Percentiles rank a stretch among this genome's conserved stretches.
Conservation (phyloP, 1,140 invertebrate species). For the Ephestia elutella region DNA sequence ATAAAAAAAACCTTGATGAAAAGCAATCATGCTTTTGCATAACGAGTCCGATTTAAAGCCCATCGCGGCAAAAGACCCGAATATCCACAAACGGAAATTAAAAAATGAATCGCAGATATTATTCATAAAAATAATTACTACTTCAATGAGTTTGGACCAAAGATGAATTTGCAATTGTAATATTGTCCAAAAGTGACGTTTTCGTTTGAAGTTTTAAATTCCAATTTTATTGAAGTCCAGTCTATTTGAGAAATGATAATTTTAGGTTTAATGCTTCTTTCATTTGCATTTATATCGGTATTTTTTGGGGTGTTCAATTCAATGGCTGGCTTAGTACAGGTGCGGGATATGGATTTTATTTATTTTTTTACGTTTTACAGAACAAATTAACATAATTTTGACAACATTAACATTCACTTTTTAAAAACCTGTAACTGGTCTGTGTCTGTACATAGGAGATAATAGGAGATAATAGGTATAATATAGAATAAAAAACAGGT, state of each 20-base stretch:
- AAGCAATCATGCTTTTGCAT: conserved; percentile 32
- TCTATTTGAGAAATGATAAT: conserved; percentile 21
- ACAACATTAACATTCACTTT: too few relatives aligned
- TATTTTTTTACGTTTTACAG: too few relatives aligned
- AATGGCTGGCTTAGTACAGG: not conserved
- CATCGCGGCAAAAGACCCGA: conserved; percentile 12
- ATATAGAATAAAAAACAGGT: too few relatives aligned
- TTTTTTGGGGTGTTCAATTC: not conserved
- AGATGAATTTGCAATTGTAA: conserved; percentile 36
- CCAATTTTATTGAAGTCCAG: conserved; percentile 21
- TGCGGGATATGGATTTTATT: too few relatives aligned
- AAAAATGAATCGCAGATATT: conserved; percentile 37
- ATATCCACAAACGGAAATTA: conserved; percentile 34
- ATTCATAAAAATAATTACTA: conserved; percentile 45
- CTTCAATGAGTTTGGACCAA: conserved; percentile 34
- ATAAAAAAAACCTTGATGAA: conserved; percentile 26
- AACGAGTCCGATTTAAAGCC: conserved; percentile 41
- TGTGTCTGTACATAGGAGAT: too few relatives aligned
- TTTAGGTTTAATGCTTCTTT: conserved; percentile 17
- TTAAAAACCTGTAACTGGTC: too few relatives aligned
- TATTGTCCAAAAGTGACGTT: conserved; percentile 13
- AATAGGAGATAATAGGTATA: too few relatives aligned
- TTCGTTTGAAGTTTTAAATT: conserved; percentile 34
- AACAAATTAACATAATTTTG: too few relatives aligned
- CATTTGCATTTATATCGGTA: conserved; percentile 22